Percentiles rank a stretch among this genome's conserved stretches.
Conservation (phyloP, 92 coral and sea anemone species). For the Heliopora coerulea region DNA sequence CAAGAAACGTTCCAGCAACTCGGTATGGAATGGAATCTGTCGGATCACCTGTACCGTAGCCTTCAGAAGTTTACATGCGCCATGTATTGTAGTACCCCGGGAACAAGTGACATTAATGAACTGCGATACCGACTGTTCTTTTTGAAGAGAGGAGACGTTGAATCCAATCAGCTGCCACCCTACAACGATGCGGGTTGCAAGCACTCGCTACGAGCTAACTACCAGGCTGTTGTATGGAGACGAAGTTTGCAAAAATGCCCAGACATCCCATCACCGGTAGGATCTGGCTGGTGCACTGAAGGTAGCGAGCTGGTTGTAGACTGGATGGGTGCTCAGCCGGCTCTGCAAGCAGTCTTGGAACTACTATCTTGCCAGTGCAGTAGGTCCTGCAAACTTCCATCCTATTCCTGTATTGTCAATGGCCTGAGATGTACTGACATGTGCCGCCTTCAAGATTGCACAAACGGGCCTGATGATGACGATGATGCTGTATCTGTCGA, state of each 20-base stretch:
- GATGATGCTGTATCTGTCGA: too few relatives aligned
- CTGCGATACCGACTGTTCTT: slow-evolving; percentile 53
- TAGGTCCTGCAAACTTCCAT: slow-evolving; percentile 47
- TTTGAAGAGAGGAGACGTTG: slow-evolving; percentile 56
- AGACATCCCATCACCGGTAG: slow-evolving; percentile 44
- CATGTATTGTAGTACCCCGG: slow-evolving; percentile 40
- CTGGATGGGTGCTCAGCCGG: slow-evolving; percentile 56
- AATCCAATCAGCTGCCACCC: slow-evolving; percentile 61
- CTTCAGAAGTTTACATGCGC: slow-evolving; percentile 56
- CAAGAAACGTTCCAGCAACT: slow-evolving; percentile 43
- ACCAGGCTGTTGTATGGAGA: slow-evolving; percentile 56
- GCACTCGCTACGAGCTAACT: slow-evolving; percentile 61
- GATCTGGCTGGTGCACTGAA: slow-evolving; percentile 48
- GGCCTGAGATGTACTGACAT: slow-evolving; percentile 54
- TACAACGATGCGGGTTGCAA: slow-evolving; percentile 53
- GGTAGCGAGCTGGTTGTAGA: slow-evolving; percentile 27
- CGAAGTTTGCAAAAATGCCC: slow-evolving; percentile 38
- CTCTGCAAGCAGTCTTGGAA: slow-evolving; percentile 56
- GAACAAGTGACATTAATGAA: slow-evolving; percentile 42
- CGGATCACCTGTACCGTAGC: slow-evolving; percentile 39
- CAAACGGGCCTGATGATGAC: slow-evolving; percentile 44
- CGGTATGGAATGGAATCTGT: slow-evolving; percentile 47
- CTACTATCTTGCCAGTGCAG: slow-evolving; percentile 49
- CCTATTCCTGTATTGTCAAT: slow-evolving; percentile 45
- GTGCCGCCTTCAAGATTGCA: slow-evolving; percentile 42